Evolutionary conservation across 2,888 invertebrate genomes (phyloP).

Genomic region (Megamerina dolium): DNA sequence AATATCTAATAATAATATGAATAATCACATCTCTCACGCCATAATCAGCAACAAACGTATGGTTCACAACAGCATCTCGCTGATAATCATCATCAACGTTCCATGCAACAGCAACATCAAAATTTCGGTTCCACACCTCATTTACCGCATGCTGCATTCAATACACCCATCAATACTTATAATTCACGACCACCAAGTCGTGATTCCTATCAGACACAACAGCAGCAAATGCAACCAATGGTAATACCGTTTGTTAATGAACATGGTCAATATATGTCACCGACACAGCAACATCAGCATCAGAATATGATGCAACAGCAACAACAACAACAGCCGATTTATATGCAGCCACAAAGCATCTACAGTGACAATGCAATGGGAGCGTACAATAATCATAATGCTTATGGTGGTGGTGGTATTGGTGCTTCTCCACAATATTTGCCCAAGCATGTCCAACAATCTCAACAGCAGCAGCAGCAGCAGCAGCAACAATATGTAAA

Average conservation of each 20-base stretch:
- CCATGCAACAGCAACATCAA: slow-evolving; percentile 36
- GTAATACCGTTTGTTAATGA: slow-evolving; percentile 50
- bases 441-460: slow-evolving; percentile 31
- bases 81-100: slow-evolving; percentile 46
- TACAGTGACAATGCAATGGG: slow-evolving; percentile 50
- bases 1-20: too few species aligned
- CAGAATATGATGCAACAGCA: slow-evolving; percentile 20
- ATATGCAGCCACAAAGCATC: slow-evolving; percentile 34
- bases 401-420: too few species aligned
- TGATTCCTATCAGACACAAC: slow-evolving; percentile 42
- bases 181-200: slow-evolving; percentile 47
- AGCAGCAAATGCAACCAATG: slow-evolving; percentile 35
- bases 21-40: too few species aligned
- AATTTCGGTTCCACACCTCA: slow-evolving; percentile 49
- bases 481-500: slow-evolving; percentile 45
- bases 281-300: slow-evolving; percentile 51
- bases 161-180: slow-evolving; percentile 38
- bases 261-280: slow-evolving; percentile 45
- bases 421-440: slow-evolving; percentile 18
- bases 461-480: too few species aligned
- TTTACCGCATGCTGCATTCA: slow-evolving; percentile 42
- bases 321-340: slow-evolving; percentile 26
- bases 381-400: slow-evolving; percentile 33
- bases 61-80: slow-evolving; percentile 53
- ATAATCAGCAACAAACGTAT: slow-evolving; percentile 53